Evolutionary conservation across 2,113 vertebrate genomes (phyloP), one percentile per base, ranked within the genome.

Genomic region (Sceloporus tristichus): DNA sequence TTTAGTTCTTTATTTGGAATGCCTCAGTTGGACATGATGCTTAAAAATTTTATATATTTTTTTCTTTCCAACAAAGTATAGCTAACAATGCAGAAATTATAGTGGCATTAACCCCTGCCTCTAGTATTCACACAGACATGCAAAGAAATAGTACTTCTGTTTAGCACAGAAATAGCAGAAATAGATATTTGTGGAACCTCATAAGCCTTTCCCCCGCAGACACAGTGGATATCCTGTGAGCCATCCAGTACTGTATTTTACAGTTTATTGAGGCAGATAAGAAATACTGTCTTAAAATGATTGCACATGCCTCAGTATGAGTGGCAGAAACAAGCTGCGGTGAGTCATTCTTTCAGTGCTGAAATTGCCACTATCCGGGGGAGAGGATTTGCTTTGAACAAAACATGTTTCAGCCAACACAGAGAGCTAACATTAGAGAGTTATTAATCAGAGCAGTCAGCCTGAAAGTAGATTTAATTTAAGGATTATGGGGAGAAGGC

Each of bases 361-460:
- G 86, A 94, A 93, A 89, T 89, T 95, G 85, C 90, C 90, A 90
- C 18, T 0, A 0, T 88, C 79, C 79, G 88, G 89, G 74, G 78
- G 90, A 92, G 95, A 91, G 73, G 78, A 92, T 95, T 87, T 79
- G 91, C 93, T 89, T 87, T 91, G 90, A 95, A 89, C 87, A 94
- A 89, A 91, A 94, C 95, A 85, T 91, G 89, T 93, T 94, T 92
- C 85, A 62, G 90, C 88, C 93, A 90, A 88, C 89, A 90, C 92
- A 89, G 89, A 96, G 87, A 70, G 65, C 81, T 89, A 82, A 86
- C 70, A 54, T 94, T 91, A 87, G 16, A 66, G 91, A 91, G 85
- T 84, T 94, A 90, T 94, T 94, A 92, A 94, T 97, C 88, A 95
- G 90, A 79, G 70, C 75, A 93, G 82, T 92, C 48, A 85, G 77